Evolutionary conservation across 2,888 invertebrate genomes (phyloP), one percentile per base, ranked within the genome.

Genomic region (Pelosia muscerda): DNA sequence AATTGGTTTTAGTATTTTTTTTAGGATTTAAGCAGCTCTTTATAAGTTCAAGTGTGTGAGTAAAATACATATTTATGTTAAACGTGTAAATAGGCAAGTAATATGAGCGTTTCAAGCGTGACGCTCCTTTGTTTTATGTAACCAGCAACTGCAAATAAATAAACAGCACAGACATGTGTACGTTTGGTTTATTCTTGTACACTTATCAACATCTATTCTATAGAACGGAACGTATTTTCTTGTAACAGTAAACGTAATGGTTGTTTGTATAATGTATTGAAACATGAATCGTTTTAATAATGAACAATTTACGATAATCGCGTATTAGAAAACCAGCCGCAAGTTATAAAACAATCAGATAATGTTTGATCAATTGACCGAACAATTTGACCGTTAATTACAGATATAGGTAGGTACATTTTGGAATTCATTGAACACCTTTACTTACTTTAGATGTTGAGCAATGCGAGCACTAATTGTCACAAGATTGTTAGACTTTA

Each of bases 111-210:
- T 26, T 57, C 19, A 49, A 67, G 55, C 56, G 31, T 66, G 68
- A 69, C 64, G 69, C 42, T 63, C 65, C 68, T 78, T 70, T 74
- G 70, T 72, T 70, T 74, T 72, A 68, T 66, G 62, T 71, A 78
- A 76, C 56, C 57, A 67, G 66, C 69, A 78, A 76, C 54, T 61
- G 68, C 68, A 74, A 68, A 71, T 75, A 75, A 72, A 76, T 72
- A 72, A 68, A 49, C 55, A 66, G 11, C 31, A 65, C 65, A 28
- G 70, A 68, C 28, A 26, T 59, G 49, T 65, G 66, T 68, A 64
- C 55, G 23, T 0, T 75, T 59, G 66, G 49, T 68, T 73, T 70
- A 69, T 74, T 63, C 71, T 71, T 68, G 73, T 71, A 66, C 69
- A 68, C 66, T 73, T 55, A 63, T 63, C 68, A 69, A 66, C 26